Conservation (phyloP, 2,888 invertebrate genomes). For the Ctena decussata region DNA sequence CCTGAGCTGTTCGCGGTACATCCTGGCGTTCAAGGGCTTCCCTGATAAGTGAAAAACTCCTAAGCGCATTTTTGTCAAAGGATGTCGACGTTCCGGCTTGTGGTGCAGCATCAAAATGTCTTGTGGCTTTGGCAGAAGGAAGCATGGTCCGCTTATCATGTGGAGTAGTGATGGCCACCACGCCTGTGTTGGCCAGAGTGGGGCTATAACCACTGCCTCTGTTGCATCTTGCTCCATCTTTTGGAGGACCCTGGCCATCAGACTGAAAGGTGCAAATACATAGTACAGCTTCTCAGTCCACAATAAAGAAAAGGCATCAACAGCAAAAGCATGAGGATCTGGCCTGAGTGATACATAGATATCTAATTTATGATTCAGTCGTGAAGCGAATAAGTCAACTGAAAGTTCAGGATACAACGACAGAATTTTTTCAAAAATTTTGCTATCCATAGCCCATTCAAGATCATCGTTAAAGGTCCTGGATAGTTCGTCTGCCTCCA, state of each 20-base stretch:
- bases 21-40: neutral
- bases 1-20: slow-evolving; percentile 3
- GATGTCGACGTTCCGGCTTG: neutral
- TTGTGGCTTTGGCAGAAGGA: slow-evolving; percentile 18
- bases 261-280: slow-evolving; percentile 61
- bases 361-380: slow-evolving; percentile 39
- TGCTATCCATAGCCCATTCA: slow-evolving; percentile 46
- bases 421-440: slow-evolving; percentile 20
- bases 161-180: slow-evolving; percentile 19
- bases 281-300: slow-evolving; percentile 40
- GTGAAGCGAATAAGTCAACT: slow-evolving; percentile 52
- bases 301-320: slow-evolving; percentile 48
- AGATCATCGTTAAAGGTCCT: slow-evolving; percentile 47
- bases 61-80: slow-evolving; percentile 17
- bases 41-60: slow-evolving; percentile 21
- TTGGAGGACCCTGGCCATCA: slow-evolving; percentile 23
- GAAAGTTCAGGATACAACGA: neutral
- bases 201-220: slow-evolving; percentile 32
- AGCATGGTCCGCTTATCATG: neutral
- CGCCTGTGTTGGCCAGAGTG: slow-evolving; percentile 43
- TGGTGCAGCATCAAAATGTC: neutral
- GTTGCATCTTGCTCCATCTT: slow-evolving; percentile 27
- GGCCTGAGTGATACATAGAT: slow-evolving; percentile 47
- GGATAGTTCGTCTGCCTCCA: slow-evolving; percentile 40
- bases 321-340: slow-evolving; percentile 42